A percentile compares a stretch with the other conserved stretches of the same genome.
Evolutionary conservation across 2,888 invertebrate genomes (phyloP).

Genomic region (Amphimallon solstitiale): DNA sequence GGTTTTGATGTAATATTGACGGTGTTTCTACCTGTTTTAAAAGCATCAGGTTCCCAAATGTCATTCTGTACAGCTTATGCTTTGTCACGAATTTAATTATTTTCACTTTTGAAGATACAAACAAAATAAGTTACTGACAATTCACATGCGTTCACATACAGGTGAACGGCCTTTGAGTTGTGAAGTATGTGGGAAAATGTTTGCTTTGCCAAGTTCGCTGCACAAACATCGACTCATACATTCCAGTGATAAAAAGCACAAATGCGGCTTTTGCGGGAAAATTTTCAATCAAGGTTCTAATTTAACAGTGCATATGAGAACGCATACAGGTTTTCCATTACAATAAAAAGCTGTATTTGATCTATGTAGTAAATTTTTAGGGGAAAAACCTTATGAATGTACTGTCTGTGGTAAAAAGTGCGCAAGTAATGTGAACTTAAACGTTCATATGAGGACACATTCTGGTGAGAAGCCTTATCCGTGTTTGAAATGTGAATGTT

Average conservation of each 20-base stretch:
- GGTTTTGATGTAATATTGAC: too few species aligned
- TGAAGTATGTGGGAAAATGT: slow-evolving; percentile 58
- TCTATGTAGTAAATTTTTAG: slow-evolving; percentile 42
- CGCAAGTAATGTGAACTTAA: slow-evolving; percentile 55
- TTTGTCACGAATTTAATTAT: slow-evolving; percentile 3
- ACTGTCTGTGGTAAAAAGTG: slow-evolving; percentile 58
- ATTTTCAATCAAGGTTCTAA: slow-evolving; percentile 59
- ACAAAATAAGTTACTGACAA: slow-evolving; percentile 56
- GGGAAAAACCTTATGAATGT: slow-evolving; percentile 57
- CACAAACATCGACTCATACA: slow-evolving; percentile 59
- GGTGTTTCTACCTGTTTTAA: too few species aligned
- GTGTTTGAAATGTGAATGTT: slow-evolving; percentile 55
- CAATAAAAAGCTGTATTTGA: neutral
- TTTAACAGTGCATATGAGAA: slow-evolving; percentile 56
- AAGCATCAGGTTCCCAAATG: too few species aligned
- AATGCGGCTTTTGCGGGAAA: slow-evolving; percentile 58
- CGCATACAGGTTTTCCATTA: slow-evolving; percentile 57
- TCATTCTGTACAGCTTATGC: slow-evolving; percentile 5
- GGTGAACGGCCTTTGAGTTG: slow-evolving; percentile 60
- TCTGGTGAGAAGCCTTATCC: slow-evolving; percentile 59
- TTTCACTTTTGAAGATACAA: slow-evolving; percentile 53
- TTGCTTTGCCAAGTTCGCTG: slow-evolving; percentile 59
- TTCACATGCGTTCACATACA: slow-evolving; percentile 60
- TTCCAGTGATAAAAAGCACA: slow-evolving; percentile 54
- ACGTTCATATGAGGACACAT: slow-evolving; percentile 58